phyloP scores from a whole-genome alignment of 2,113 vertebrate genomes.

The Proteles cristata region DNA sequence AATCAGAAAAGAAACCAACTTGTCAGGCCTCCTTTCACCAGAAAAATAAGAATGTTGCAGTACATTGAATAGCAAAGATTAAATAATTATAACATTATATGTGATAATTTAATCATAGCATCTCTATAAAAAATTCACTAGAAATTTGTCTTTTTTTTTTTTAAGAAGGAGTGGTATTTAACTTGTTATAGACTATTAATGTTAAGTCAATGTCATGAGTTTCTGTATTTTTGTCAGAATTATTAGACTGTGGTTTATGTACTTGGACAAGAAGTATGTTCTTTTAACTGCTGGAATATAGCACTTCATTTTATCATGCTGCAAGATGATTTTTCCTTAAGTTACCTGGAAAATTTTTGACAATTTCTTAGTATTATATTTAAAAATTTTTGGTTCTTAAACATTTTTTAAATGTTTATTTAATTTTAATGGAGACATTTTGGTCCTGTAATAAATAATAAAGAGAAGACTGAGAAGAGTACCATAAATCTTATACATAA shows the following conservation, averaged over 20 bases:
- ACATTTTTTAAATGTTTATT: too few relatives aligned
- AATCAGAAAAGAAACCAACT: neutral
- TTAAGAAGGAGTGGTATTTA: conserved; percentile 14
- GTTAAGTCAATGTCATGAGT: neutral
- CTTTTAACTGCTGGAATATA: neutral
- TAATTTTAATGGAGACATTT: neutral
- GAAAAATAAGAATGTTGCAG: neutral
- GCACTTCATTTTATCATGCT: neutral
- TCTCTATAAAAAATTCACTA: neutral
- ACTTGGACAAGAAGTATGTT: neutral
- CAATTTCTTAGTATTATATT: neutral
- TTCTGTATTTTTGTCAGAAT: neutral
- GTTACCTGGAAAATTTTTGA: neutral
- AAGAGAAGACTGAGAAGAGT: neutral
- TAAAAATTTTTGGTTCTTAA: neutral
- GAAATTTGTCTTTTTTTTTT: neutral
- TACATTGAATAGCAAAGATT: neutral
- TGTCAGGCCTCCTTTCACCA: neutral
- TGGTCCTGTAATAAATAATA: neutral
- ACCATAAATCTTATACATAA: neutral
- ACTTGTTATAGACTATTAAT: neutral
- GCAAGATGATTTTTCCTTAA: neutral
- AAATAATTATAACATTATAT: neutral
- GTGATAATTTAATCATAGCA: neutral
- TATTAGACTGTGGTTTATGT: neutral